Evolutionary conservation across 2,888 invertebrate species (phyloP), one percentile per base, ranked within the genome.

Genomic region (Callyntrura sp.): DNA sequence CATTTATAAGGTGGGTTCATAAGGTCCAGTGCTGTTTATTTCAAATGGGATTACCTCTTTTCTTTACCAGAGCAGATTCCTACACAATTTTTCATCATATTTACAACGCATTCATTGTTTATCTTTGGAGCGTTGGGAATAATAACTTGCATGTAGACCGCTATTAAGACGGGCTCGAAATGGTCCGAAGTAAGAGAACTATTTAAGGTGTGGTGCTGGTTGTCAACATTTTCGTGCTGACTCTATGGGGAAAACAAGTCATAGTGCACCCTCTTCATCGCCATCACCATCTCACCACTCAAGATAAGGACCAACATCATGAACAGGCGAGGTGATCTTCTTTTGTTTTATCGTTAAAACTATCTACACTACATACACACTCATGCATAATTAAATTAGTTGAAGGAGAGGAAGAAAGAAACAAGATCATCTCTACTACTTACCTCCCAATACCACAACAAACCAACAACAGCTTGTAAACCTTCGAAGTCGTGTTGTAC

Each of bases 311-410:
- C 62, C 60, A 25, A n/a, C 45, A 45, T 20, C 51, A 85, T 76
- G 76, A 78, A 70, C 78, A 85, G 28, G 45, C 62, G 62, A 65
- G 65, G 35, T 78, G 86, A 86, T 86, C 68, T 12, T 87, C 70
- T 82, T 20, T 87, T 81, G 76, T 83, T 76, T 84, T 84, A 78
- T 51, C 76, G 48, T 78, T 62, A 83, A 88, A 78, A 79, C n/a
- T 51, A 76, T 70, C 68, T 70, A 35, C 68, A 70, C 35, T 76
- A 51, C 76, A 76, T 68, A 23, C 62, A 23, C 43, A 70, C 51
- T 79, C 35, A 79, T 79, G 60, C 60, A 90, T 85, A 85, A 90
- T 90, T 90, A 82, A 90, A 85, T 90, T 90, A 90, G 81, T 65
- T 23, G 23, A 82, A 35, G 25, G 12, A 60, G 28, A 57, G 78